Base-by-base conservation (phyloP, 2,888 invertebrate species). In the Strigamia crassipes region DNA sequence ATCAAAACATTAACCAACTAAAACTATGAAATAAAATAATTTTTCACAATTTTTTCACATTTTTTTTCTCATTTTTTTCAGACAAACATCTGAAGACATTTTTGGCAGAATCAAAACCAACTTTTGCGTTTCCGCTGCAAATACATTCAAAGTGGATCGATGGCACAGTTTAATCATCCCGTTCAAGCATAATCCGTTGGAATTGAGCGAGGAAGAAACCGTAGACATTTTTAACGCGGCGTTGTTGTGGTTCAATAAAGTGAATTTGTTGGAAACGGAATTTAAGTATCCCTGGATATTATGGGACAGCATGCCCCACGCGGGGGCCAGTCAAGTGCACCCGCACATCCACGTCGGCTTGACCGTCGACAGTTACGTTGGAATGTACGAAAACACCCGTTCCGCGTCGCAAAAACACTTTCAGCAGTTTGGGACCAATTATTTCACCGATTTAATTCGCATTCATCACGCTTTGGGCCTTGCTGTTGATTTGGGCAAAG, bases 321-420 rank as follows among this genome's bases (percentile, higher is more conserved):
- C 88, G 38, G 89, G 89, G 12, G 89, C 89, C 81, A 89, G 89
- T 85, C 89, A 89, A 85, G 86, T 89, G 21, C 89, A 89, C 86
- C 89, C 89, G 3, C 89, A 89, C 84, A 38, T 89, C 21, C 89
- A 89, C 83, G 88, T 87, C 9, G 86, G 88, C 78, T 80, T 89
- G 41, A 86, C 86, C 81, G 85, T 86, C 15, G 61, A 81, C 34
- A 42, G 31, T 56, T 81, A 81, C 23, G 81, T 41, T 15, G 81
- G 81, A n/a, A 18, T 34, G 51, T 56, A 87, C 81, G 88, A 88
- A 83, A 84, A 85, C 38, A 86, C 87, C 85, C 85, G 87, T 61
- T 83, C 84, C 13, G 87, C 86, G 27, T 87, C 87, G 13, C 83
- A 86, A 31, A 83, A 85, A 13, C 89, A 88, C 83, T 86, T 84